Evolutionary conservation across 2,113 vertebrate species (phyloP).

Genomic region (Gymnobelideus leadbeateri): DNA sequence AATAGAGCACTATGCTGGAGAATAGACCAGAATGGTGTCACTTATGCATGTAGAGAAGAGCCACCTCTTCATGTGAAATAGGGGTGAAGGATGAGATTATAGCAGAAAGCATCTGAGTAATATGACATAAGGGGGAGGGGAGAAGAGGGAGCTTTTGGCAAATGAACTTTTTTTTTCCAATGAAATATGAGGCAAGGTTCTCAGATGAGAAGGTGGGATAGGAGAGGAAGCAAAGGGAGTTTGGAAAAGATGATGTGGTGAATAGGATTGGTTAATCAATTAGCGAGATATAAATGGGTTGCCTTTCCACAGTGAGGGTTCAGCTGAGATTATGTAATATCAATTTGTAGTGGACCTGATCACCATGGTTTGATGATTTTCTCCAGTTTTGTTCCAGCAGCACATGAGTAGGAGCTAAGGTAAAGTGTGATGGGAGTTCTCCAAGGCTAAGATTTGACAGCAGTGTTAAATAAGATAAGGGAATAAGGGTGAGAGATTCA

Average conservation of each 20-base stretch:
- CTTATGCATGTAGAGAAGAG: neutral
- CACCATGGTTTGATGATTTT: neutral
- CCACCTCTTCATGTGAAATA: neutral
- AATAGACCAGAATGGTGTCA: neutral
- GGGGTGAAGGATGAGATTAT: neutral
- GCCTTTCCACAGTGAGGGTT: neutral
- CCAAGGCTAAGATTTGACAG: neutral
- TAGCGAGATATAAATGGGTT: neutral
- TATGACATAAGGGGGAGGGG: neutral
- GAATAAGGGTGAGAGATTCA: neutral
- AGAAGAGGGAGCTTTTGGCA: neutral
- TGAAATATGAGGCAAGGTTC: neutral
- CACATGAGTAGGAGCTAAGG: neutral
- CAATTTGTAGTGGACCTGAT: neutral
- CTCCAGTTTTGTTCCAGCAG: neutral
- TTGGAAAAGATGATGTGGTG: neutral
- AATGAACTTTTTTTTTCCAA: neutral
- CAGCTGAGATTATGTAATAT: neutral
- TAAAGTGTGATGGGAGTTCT: neutral
- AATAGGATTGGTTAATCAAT: neutral
- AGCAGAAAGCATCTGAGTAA: neutral
- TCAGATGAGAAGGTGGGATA: neutral
- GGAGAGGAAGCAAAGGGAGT: neutral
- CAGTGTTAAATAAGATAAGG: neutral
- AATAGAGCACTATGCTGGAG: neutral